Evolutionary conservation across 2,113 vertebrate species (phyloP).

Genomic region (Otolemur garnettii): DNA sequence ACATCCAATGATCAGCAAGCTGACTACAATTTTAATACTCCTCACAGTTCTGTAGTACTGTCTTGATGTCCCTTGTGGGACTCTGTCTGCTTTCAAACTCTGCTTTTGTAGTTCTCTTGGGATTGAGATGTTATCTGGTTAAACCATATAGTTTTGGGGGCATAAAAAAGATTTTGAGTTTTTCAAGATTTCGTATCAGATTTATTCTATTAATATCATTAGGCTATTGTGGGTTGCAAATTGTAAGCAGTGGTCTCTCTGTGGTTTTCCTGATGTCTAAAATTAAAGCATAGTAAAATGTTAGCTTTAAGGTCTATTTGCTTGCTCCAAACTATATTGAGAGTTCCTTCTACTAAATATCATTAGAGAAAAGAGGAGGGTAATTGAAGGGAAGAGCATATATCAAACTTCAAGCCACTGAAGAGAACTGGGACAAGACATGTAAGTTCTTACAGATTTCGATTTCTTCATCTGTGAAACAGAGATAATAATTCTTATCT

Average conservation of each 20-base stretch:
- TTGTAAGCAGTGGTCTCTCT: not conserved
- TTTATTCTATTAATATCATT: constrained; percentile 8
- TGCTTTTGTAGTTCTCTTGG: not conserved
- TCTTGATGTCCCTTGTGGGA: not conserved
- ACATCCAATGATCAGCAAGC: not conserved
- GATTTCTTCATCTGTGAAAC: not conserved
- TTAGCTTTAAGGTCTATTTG: not conserved
- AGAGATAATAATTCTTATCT: not conserved
- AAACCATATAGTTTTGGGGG: not conserved
- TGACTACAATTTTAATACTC: not conserved
- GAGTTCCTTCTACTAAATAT: not conserved
- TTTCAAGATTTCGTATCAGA: constrained; percentile 28
- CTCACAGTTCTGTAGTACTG: not conserved
- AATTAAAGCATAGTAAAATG: not conserved
- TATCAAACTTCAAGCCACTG: not conserved
- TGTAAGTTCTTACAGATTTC: not conserved
- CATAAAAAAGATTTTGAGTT: constrained; percentile 9
- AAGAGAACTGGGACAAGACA: not conserved
- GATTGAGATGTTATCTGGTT: not conserved
- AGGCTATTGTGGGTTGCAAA: not conserved
- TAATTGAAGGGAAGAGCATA: not conserved
- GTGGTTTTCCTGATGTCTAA: constrained; percentile 63
- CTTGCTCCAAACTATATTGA: not conserved
- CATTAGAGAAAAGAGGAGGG: not conserved
- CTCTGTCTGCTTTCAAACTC: not conserved